Evolutionary conservation across 2,113 vertebrate genomes (phyloP).

Genomic region (Piprites chloris): DNA sequence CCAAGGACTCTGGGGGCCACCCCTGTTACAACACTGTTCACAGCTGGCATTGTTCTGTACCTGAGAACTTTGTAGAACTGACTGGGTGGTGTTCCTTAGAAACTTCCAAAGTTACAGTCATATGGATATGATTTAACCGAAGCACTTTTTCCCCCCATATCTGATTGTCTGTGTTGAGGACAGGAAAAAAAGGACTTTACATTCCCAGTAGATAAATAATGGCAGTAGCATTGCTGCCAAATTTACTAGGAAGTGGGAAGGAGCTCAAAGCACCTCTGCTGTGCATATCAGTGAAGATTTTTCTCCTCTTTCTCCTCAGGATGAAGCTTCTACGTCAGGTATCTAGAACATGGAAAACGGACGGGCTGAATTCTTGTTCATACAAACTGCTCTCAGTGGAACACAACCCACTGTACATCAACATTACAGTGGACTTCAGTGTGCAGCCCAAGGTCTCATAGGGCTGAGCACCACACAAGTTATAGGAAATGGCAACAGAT

Average conservation of each 20-base stretch:
- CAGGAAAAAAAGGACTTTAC: neutral
- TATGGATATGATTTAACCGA: neutral
- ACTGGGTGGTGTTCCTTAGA: neutral
- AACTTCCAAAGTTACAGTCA: neutral
- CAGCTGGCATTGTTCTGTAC: neutral
- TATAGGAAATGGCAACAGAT: neutral
- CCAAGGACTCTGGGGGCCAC: neutral
- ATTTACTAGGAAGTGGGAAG: neutral
- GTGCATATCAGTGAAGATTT: neutral
- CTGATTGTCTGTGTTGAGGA: neutral
- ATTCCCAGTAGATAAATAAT: neutral
- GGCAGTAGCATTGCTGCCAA: neutral
- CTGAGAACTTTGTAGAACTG: neutral
- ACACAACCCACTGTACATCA: slow-evolving; percentile 83
- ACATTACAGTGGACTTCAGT: slow-evolving; percentile 88
- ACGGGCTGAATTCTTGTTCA: slow-evolving; percentile 88
- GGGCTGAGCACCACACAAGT: neutral
- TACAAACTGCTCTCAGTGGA: slow-evolving; percentile 84
- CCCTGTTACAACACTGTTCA: neutral
- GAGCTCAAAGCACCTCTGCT: neutral
- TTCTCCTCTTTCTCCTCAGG: slow-evolving; percentile 68
- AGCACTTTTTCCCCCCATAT: neutral
- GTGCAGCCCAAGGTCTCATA: slow-evolving; percentile 15
- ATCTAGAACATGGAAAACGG: slow-evolving; percentile 80
- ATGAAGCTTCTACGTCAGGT: slow-evolving; percentile 86